Evolutionary conservation across 2,113 vertebrate species (phyloP), one percentile per base, ranked within the genome.

Genomic region (Formicarius rufipectus): DNA sequence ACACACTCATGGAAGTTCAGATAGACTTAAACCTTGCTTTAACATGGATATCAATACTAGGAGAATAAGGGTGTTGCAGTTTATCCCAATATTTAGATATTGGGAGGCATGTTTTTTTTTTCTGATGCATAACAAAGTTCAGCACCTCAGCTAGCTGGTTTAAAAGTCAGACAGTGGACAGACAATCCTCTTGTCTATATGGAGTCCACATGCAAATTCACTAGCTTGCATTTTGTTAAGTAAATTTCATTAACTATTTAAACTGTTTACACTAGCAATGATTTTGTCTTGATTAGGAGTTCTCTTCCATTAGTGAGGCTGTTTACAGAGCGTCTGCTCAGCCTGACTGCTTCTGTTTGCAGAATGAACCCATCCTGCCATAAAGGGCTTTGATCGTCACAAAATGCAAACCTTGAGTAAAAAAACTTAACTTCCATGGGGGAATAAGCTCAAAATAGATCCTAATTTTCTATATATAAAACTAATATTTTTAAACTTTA

Each of bases 191-290:
- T n/a, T 74, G n/a, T 40, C 87, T 55, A 5, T 21, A 31, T 4
- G 31, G 35, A 82, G 6, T 17, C 31, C 72, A 33, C 4, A 3
- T 19, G 37, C 37, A 85, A 85, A 92, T 45, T 25, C 42, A 39
- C 42, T 42, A 59, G 25, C 42, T 83, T 73, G 37, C 63, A 47
- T 77, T 80, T 42, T 49, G 10, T 47, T 66, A 35, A 74, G 66
- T 59, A 56, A 56, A 73, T 62, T 14, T 67, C 58, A 79, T 94
- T 85, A 87, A 72, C 78, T 82, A 78, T 88, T 95, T 53, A 84
- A 94, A 81, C 14, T 77, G 55, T 80, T 93, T 88, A 49, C 22
- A 30, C 6, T 56, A 24, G 28, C 28, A 69, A 13, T 37, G 18
- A 72, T 85, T 89, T 73, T 72, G 52, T 25, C 19, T 80, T 77